A percentile compares a stretch with the other conserved stretches of the same genome.
These are phyloP conservation scores for Wasmannia auropunctata DNA, from an alignment of 1,140 invertebrate genomes.

Conservation along the genomic window DNA sequence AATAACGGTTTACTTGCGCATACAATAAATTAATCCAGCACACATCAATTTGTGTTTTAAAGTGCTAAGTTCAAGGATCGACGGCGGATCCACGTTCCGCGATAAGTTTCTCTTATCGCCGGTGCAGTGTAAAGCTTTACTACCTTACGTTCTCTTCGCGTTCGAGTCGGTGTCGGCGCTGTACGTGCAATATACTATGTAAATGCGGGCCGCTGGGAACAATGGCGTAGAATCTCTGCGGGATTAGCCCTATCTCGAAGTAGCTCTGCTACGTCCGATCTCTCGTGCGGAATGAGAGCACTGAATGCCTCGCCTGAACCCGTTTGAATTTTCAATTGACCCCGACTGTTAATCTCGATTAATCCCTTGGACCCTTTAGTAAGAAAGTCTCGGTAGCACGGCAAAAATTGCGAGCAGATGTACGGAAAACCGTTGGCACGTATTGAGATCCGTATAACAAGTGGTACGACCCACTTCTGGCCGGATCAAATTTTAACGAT, in stretches of 20 bases:
- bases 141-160: neutral
- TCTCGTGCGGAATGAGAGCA: slow-evolving; percentile 30
- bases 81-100: neutral
- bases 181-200: slow-evolving; percentile 51
- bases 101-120: slow-evolving; percentile 20
- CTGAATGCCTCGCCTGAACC: neutral
- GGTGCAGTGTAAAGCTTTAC: slow-evolving; percentile 20
- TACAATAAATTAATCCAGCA: neutral
- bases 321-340: slow-evolving; percentile 47
- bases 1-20: neutral
- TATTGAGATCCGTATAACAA: slow-evolving; percentile 7
- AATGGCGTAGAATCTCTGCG: slow-evolving; percentile 44
- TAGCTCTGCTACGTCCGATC: slow-evolving; percentile 22
- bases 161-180: slow-evolving; percentile 4
- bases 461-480: neutral
- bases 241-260: slow-evolving; percentile 52
- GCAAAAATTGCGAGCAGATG: slow-evolving; percentile 1
- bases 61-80: neutral
- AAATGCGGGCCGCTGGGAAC: slow-evolving; percentile 48
- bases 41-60: neutral
- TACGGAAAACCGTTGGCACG: neutral
- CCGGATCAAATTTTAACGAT: slow-evolving; percentile 23
- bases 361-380: slow-evolving; percentile 6
- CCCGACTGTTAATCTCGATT: slow-evolving; percentile 49
- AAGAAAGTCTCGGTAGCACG: slow-evolving; percentile 4